Base-by-base conservation (phyloP, 1,140 invertebrate species). In the Bacillus rossius region DNA sequence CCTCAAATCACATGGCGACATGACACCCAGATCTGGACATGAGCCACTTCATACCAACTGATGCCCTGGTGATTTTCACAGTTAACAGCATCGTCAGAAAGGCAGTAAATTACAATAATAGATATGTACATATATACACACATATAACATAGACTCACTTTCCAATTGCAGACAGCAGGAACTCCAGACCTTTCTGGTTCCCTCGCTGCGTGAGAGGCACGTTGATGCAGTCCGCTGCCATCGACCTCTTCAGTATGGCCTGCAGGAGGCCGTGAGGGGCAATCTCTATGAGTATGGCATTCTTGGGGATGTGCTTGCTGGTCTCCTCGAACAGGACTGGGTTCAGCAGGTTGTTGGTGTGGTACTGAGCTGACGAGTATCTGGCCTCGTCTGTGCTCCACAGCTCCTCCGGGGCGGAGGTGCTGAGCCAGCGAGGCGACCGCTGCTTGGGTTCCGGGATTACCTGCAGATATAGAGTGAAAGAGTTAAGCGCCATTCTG, bases 261-360 rank as follows among this genome's bases (percentile, higher is more conserved):
- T 84, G 80, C 20, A 85, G 70, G 10, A 84, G 70, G 47, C 76
- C 75, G 66, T 83, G 81, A 5, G 83, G 81, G n/a, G 80, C 81
- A 40, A 84, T 77, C 71, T 85, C 84, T 48, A 86, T 87, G 0
- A 85, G 82, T 49, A 96, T 76, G 0, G 92, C 86, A 71, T 94
- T 86, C 42, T 77, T 74, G 0, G 91, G 92, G 20, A 97, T 84
- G 48, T 88, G 75, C 10, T 79, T 75, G 1, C 89, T 74, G 1
- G 87, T 87, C 72, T 94, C 91, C 66, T 94, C 87, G 67, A 96
- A 96, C 1, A 93, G 74, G 0, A 96, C 92, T 19, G 90, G 84
- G 63, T 61, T 85, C 40, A 45, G 23, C 43, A 45, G 43, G 43
- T 45, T 45, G 43, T 45, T 45, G 43, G 92, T 45, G 13, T 45